Evolutionary conservation across 2,797 vertebrate genomes (phyloP).

Genomic region (Onychomys leucogaster): DNA sequence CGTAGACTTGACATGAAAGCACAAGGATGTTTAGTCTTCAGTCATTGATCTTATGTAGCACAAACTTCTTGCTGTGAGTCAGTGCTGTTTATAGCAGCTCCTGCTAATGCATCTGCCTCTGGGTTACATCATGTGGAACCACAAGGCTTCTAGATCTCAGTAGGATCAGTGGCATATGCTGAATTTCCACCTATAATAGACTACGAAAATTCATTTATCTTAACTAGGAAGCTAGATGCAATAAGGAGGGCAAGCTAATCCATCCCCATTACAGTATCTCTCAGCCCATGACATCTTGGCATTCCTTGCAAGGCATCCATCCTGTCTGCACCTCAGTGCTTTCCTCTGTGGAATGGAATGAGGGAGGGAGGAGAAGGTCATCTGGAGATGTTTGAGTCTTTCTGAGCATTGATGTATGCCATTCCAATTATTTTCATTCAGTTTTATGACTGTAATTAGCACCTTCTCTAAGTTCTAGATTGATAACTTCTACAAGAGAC

Average conservation of each 20-base stretch:
- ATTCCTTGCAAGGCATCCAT: background rate
- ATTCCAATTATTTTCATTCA: background rate
- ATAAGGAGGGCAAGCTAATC: background rate
- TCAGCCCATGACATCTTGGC: background rate
- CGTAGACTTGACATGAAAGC: background rate
- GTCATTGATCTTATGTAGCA: background rate
- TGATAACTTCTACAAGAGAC: background rate
- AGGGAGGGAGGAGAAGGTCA: background rate
- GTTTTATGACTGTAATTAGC: constrained; percentile 21
- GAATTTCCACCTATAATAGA: background rate
- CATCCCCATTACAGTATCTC: background rate
- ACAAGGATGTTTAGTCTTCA: background rate
- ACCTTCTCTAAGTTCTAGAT: background rate
- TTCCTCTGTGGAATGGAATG: background rate
- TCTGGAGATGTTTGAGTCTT: background rate
- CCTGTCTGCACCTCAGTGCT: background rate
- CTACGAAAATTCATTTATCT: background rate
- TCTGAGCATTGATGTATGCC: background rate
- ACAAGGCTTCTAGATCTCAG: background rate
- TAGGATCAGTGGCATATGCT: background rate
- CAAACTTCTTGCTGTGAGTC: background rate
- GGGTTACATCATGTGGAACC: background rate
- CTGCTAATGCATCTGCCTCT: background rate
- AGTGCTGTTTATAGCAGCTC: background rate
- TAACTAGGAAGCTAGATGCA: background rate